Evolutionary conservation across 35 echinoderm and acorn worm genomes (phyloP).

Genomic region (Apostichopus parvimensis): DNA sequence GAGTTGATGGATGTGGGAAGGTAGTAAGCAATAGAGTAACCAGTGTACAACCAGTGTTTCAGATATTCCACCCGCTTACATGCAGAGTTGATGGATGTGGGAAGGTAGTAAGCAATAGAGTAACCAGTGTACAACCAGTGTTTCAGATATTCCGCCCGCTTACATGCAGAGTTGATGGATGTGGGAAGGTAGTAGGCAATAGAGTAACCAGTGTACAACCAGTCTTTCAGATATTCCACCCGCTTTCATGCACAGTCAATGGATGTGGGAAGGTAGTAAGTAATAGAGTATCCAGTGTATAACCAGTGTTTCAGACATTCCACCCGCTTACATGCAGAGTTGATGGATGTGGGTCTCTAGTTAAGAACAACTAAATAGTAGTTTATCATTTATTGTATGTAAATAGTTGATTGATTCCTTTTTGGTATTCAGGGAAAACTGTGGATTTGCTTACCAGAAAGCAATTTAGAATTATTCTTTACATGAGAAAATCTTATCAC

Average conservation of each 20-base stretch:
- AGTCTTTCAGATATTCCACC: constrained; percentile 47
- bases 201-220: too few species aligned
- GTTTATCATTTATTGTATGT: too few species aligned
- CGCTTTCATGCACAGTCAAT: constrained; percentile 78
- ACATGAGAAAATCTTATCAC: too few species aligned
- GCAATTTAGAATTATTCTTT: too few species aligned
- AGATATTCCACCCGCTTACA: constrained; percentile 68
- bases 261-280: constrained; percentile 72
- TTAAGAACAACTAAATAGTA: too few species aligned
- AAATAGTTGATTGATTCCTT: too few species aligned
- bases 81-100: constrained; percentile 95
- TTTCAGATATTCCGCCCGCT: constrained; percentile 65
- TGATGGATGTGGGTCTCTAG: constrained; percentile 70
- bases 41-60: neutral
- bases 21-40: constrained; percentile 38
- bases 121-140: too few species aligned
- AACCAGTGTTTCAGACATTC: constrained; percentile 33
- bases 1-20: constrained; percentile 86
- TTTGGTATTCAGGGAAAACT: too few species aligned
- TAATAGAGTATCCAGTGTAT: too few species aligned
- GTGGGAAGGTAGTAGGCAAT: constrained; percentile 79
- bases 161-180: constrained; percentile 89
- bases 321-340: neutral
- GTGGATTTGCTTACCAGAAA: too few species aligned
- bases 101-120: constrained; percentile 65